Base-by-base conservation (phyloP, 2,113 vertebrate species). In the Sporophila hypoxantha region DNA sequence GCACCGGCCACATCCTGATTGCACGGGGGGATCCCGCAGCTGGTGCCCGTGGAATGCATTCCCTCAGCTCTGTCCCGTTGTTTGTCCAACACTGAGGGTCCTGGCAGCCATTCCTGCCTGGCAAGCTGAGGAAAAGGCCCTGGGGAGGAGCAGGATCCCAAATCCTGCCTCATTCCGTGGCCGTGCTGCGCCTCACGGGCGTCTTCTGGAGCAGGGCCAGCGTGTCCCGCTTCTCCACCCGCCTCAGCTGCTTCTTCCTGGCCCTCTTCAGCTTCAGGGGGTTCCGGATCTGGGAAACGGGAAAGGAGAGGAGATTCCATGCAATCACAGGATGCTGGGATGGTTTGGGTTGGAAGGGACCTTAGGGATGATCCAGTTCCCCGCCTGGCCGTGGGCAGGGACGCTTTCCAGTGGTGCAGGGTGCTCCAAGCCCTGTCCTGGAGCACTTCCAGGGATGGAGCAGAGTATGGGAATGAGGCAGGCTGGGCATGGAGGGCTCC, bases 171-270 rank as follows among this genome's bases (percentile, higher is more conserved):
- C 92, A 96, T 13, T 93, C 66, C 2, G 61, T 3, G 55, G 84
- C 76, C 0, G 16, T 46, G 14, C 71, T 68, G 52, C 8, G 47
- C 61, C 26, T 61, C 20, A 70, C 53, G 0, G 93, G 93, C 0
- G 42, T 59, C 66, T 95, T 96, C 94, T 98, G 98, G 65, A 98
- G 95, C 92, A 98, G 80, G 8, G 96, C 91, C 82, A 99, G 95
- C 0, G 99, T 99, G 85, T 99, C 99, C 84, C 98, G 95, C 95
- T 99, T 99, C 91, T 98, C 97, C 10, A 99, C 95, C 53, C 96
- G 96, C 64, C 98, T 97, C 30, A 99, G 96, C 29, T 98, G 98
- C 89, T 99, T 97, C 97, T 98, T 99, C 97, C 98, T 99, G 34
- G 98, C 98, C 73, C 98, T 96, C 96, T 98, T 99, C 55, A 99